Evolutionary conservation across 2,797 vertebrate genomes (phyloP), one percentile per base, ranked within the genome.

Genomic region (Macropodus opercularis): DNA sequence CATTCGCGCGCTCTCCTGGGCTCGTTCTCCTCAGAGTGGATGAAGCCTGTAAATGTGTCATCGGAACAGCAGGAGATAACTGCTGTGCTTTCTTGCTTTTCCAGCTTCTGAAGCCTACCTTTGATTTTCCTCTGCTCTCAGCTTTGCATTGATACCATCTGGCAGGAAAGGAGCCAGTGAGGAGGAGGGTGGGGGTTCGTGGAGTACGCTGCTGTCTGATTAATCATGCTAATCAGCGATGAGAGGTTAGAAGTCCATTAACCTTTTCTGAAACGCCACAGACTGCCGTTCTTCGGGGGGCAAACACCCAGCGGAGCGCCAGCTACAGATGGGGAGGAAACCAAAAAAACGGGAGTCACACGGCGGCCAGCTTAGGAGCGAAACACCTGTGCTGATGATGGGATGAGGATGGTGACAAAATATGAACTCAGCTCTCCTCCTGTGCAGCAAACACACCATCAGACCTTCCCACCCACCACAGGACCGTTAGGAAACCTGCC

Each of bases 191-290:
- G 72, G 60, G 48, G 70, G 64, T 60, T 53, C 49, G 15, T 26
- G 51, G 54, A 73, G 69, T 5, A 31, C 61, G 73, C 51, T 5
- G 11, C 75, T 77, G 81, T 87, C 84, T 84, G 85, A 91, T 90
- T 85, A 90, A 90, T 91, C 87, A 86, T 88, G 81, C 73, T 87
- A 87, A 89, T 90, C 81, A 81, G 75, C 34, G 65, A 79, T 66
- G 86, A 90, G 82, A 75, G 84, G 85, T 85, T 88, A 83, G 86
- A 86, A 85, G 87, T 90, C 85, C 81, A 89, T 90, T 90, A 89
- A 87, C 84, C 85, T 85, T 74, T 71, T 84, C 59, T 8, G 63
- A 74, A 84, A 79, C 14, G 12, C 72, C 44, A 48, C 75, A 66
- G 71, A 74, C 77, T 66, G 83, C 53, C 48, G 19, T 46, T 6